Percentiles rank a stretch among this genome's conserved stretches.
phyloP scores from a whole-genome alignment of 2,888 invertebrate genomes.

The Taenaris catops region DNA sequence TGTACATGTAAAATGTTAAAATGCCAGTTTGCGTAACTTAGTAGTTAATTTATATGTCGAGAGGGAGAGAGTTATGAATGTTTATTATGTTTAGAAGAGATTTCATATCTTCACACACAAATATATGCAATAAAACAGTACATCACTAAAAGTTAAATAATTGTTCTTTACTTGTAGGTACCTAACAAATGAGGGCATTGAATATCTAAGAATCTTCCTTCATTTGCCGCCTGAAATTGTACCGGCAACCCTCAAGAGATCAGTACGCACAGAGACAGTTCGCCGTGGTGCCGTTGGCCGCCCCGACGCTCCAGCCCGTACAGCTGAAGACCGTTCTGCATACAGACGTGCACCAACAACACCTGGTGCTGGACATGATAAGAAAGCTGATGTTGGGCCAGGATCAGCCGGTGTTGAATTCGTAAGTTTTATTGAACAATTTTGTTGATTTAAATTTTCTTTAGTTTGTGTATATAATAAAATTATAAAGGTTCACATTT shows the following conservation, averaged over 20 bases:
- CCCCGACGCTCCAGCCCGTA: conserved; percentile 85
- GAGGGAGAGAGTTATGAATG: no score
- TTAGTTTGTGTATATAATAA: no score
- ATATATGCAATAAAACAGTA: no score
- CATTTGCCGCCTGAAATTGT: conserved; percentile 99
- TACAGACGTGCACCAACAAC: conserved; percentile 88
- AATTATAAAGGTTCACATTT: no score
- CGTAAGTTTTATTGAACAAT: conserved; percentile 52
- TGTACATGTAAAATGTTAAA: no score
- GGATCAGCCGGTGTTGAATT: conserved; percentile 96
- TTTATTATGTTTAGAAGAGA: no score
- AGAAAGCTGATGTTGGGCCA: conserved; percentile 98
- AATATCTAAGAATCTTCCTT: conserved; percentile 95
- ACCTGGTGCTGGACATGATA: conserved; percentile 86
- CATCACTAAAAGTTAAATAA: no score
- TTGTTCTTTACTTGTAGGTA: conserved; percentile 76
- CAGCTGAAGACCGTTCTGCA: conserved; percentile 90
- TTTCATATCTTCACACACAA: no score
- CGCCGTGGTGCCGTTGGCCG: conserved; percentile 87
- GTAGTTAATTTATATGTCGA: no score
- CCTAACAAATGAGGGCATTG: conserved; percentile 98
- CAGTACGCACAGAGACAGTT: conserved; percentile 91
- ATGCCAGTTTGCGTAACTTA: no score
- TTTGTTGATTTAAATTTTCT: not conserved
- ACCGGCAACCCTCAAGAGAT: conserved; percentile 97